Base-by-base conservation (phyloP, 2,797 vertebrate genomes). In the Xerus rutilus region DNA sequence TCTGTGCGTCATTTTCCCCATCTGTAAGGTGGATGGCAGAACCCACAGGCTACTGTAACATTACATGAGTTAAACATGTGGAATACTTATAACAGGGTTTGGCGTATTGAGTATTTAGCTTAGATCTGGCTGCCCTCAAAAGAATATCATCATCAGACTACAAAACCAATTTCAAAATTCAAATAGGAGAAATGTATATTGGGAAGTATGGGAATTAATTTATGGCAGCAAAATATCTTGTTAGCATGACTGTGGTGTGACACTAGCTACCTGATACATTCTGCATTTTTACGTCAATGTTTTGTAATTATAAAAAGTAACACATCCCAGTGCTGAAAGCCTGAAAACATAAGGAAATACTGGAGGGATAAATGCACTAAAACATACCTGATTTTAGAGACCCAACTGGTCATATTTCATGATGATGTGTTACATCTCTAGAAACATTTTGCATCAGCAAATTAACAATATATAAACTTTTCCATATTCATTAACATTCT, bases 141-240 rank as follows among this genome's bases (percentile, higher is more conserved):
- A 69, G 30, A 69, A 67, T 49, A 65, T 62, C 14, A 2, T 43
- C 57, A 35, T 65, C 77, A 67, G 45, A 35, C 65, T 83, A 13
- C 14, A 64, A 47, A 23, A 54, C 23, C 17, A 9, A 81, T 89
- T 86, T 81, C 65, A 93, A 92, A 87, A 83, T 78, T 45, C 49
- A 84, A 25, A 78, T 11, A 72, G 52, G 39, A 69, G 30, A 45
- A 23, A 77, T 28, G 73, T 20, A 32, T 43, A n/a, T 32, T 67
- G 70, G 17, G 32, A 73, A 86, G 4, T 32, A 21, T 78, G 32
- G 47, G 77, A 77, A 86, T 20, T 25, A 20, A 69, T 85, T 78
- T 93, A 45, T 62, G 39, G 39, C 43, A 87, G 45, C 54, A 91
- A 83, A 78, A 84, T 87, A 86, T 78, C 93, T 90, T 73, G 64